Conservation (phyloP, 2,888 invertebrate genomes). For the Eupeodes luniger region DNA sequence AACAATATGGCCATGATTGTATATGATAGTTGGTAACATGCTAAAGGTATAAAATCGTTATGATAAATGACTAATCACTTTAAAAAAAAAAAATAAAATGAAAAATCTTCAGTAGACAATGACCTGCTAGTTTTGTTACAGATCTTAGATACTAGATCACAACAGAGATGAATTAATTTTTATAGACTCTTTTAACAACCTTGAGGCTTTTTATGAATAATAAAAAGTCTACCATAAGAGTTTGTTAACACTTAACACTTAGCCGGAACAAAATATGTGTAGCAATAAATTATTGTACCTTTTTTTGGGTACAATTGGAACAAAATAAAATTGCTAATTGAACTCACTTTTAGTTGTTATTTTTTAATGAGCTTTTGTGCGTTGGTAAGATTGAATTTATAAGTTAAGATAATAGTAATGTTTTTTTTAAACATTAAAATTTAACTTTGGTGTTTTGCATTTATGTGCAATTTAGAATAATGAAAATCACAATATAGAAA, state of each 20-base stretch:
- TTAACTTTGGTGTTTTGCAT: no score
- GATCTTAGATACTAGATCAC: constrained; percentile 20
- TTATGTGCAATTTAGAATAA: no score
- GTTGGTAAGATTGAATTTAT: neutral
- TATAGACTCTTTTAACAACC: constrained; percentile 56
- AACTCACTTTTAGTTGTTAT: constrained; percentile 14
- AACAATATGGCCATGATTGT: constrained; percentile 18
- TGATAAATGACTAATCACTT: constrained; percentile 7
- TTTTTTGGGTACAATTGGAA: constrained; percentile 4
- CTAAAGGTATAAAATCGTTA: neutral
- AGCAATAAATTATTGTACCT: constrained; percentile 22
- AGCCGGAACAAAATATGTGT: constrained; percentile 31
- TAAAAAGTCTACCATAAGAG: constrained; percentile 53
- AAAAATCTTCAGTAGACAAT: constrained; percentile 37
- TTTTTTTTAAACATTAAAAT: neutral
- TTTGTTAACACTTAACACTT: constrained; percentile 73
- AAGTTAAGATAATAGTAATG: neutral
- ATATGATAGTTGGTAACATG: neutral
- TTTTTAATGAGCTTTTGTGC: neutral
- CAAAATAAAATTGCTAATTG: constrained; percentile 5
- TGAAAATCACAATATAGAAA: no score
- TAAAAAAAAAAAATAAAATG: neutral
- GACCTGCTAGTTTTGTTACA: constrained; percentile 24
- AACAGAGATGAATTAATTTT: constrained; percentile 13
- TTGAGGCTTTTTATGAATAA: constrained; percentile 55